Evolutionary conservation across 2,797 vertebrate species (phyloP), one percentile per base, ranked within the genome.

Genomic region (Choloepus didactylus): DNA sequence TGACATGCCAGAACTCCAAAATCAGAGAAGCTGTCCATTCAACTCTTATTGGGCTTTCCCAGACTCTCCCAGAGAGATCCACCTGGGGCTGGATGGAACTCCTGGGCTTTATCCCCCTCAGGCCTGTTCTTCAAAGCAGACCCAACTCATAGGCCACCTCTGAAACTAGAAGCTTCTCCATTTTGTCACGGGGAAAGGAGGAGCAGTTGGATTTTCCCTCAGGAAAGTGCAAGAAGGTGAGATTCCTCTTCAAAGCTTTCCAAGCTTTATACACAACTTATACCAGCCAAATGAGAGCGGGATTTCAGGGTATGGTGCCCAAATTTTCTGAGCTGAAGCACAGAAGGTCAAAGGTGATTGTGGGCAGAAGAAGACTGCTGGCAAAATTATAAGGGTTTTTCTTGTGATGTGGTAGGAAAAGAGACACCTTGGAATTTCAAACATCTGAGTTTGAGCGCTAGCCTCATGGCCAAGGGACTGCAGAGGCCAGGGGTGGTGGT

Each of bases 401-500:
- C 84, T 44, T 41, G 23, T 14, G 38, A 9, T 12, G 12, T 6
- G 27, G 16, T 56, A 12, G 46, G 8, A 5, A 72, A 44, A 60
- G 31, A 11, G 0, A 23, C 62, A 35, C 56, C 29, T 92, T 31
- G 76, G 76, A 83, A 59, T 31, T 19, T 29, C 29, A 9, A 2
- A 56, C 12, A 23, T 6, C 29, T 44, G 59, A 23, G 9, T 66
- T 2, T 51, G 21, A 23, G 35, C 9, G 29, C 23, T 2, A 15
- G 56, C 29, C 49, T 3, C 0, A 2, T 2, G 21, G 6, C 21
- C 41, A 31, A 15, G 72, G 75, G 38, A 6, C 2, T 16, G 38
- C 5, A 27, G 35, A 27, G 49, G 38, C 18, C 77, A 15, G 72
- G 21, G 77, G 3, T 1, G 3, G 23, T 44, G 27, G 8, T 2